phyloP scores from a whole-genome alignment of 2,797 vertebrate genomes.

The Picus viridis region DNA sequence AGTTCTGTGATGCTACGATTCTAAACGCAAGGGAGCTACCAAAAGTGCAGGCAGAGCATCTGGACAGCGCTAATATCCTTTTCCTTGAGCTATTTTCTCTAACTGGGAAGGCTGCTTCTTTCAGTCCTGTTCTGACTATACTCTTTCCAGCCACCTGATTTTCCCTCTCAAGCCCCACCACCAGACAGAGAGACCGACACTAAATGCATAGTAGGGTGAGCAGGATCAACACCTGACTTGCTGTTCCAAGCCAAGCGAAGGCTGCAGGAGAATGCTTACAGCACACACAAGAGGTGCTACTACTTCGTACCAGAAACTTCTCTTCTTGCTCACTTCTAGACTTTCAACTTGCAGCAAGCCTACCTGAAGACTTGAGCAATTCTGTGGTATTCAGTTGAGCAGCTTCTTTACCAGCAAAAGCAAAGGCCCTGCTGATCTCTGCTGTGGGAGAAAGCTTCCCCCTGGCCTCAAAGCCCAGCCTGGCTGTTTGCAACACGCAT shows the following conservation, averaged over 20 bases:
- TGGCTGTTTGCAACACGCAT: neutral
- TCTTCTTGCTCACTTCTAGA: neutral
- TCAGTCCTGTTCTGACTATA: neutral
- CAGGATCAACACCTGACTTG: neutral
- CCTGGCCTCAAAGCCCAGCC: neutral
- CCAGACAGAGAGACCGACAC: neutral
- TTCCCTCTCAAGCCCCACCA: neutral
- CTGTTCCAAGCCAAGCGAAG: neutral
- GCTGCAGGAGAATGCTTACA: fast-evolving
- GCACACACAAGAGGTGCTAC: neutral
- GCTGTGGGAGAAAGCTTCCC: neutral
- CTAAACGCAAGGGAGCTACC: neutral
- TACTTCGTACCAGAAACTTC: neutral
- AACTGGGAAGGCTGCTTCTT: neutral
- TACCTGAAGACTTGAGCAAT: neutral
- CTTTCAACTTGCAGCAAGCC: neutral
- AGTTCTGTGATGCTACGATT: too few species aligned
- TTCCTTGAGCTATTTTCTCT: neutral
- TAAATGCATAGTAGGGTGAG: neutral
- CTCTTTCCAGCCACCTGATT: neutral
- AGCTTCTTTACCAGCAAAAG: neutral
- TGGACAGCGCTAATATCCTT: neutral
- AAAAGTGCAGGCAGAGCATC: neutral
- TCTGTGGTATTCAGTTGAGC: neutral
- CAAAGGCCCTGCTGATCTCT: neutral